Evolutionary conservation across 2,888 invertebrate species (phyloP), one percentile per base, ranked within the genome.

Genomic region (Lamellibrachia columna): DNA sequence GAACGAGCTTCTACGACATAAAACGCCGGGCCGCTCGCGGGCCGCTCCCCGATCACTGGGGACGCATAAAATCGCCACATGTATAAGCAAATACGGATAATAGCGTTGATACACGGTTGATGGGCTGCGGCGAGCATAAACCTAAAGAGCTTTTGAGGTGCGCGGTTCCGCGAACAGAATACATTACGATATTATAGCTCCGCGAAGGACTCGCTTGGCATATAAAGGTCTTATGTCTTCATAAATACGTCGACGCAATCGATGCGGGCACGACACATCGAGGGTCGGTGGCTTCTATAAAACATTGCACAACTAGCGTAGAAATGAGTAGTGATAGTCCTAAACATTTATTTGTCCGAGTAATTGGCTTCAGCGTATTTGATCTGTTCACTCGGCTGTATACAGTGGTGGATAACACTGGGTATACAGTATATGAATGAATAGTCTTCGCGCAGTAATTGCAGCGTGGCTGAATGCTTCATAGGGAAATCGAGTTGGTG

Each of bases 41-140:
- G 75, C 75, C 22, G 22, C 75, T 22, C 15, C 75, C 22, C 15
- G 75, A 75, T 40, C 75, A n/a, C 75, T 75, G n/a, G 75, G 75
- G 75, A 75, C 75, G 75, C 75, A 75, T 75, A 75, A 75, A 75
- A 75, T 75, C 75, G 75, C 75, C 75, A 75, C n/a, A 75, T 75
- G 75, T 75, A 75, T 75, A 75, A 75, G 75, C 75, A 75, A 75
- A 75, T 75, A 75, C 75, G 75, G 75, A 22, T 75, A 75, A 75
- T 75, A n/a, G 75, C 75, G 75, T 75, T 75, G 15, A 75, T 75
- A 75, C 75, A 75, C 75, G 75, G 75, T 75, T 75, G 75, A 75
- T 75, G 75, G 75, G 15, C 75, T 75, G 22, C 75, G 11, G 75
- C 75, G n/a, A 22, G 22, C 75, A 22, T 75, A 75, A 75, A 75